Conservation (phyloP, 2,113 vertebrate genomes). For the Dryoscopus gambensis region DNA sequence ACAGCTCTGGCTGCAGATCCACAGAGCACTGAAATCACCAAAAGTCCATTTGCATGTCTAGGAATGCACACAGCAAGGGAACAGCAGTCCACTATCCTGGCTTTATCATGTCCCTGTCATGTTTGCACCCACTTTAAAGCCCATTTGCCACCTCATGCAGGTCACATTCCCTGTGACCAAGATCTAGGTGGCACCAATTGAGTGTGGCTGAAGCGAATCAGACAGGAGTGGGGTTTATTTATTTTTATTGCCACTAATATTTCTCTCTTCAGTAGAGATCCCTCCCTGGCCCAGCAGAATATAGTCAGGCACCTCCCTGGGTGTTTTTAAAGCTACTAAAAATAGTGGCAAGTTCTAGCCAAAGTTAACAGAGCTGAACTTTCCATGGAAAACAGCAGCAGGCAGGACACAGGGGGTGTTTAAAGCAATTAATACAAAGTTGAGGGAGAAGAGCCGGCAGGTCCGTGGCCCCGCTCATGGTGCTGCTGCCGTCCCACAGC, state of each 20-base stretch:
- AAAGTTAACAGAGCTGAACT: conserved; percentile 67
- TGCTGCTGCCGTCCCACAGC: background rate
- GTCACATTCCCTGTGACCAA: background rate
- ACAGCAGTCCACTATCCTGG: background rate
- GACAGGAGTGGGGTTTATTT: background rate
- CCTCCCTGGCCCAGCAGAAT: conserved; percentile 20
- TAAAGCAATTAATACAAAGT: conserved; percentile 40
- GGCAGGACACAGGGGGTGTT: conserved; percentile 10
- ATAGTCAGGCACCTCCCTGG: conserved; percentile 49
- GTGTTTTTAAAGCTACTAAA: conserved; percentile 67
- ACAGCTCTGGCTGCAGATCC: background rate
- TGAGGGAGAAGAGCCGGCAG: background rate
- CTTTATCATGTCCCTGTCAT: background rate
- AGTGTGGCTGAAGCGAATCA: background rate
- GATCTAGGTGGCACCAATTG: background rate
- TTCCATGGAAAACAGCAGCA: conserved; percentile 63
- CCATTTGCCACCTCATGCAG: background rate
- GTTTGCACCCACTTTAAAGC: background rate
- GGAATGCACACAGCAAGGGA: background rate
- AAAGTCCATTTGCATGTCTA: background rate
- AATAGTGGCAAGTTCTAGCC: conserved; percentile 48
- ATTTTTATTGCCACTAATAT: conserved; percentile 14
- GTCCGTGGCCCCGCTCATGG: background rate
- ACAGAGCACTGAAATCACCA: background rate
- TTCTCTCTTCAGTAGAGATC: conserved; percentile 20